Percentiles rank a stretch among this genome's conserved stretches.
These are phyloP conservation scores for Dendropsophus ebraccatus DNA, from an alignment of 2,113 vertebrate species.

Conservation along the genomic window DNA sequence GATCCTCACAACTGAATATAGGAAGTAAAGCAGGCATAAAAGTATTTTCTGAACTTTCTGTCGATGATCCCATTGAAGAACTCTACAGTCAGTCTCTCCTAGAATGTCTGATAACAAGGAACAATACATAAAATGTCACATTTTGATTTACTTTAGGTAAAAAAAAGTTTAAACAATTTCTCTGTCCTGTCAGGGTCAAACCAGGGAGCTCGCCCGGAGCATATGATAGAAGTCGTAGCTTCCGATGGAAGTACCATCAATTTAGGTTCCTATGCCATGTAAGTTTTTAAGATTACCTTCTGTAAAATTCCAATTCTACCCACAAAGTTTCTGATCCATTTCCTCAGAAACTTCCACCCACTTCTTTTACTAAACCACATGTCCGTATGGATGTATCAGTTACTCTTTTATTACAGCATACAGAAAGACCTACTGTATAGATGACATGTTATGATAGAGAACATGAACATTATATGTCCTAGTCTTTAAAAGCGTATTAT, in stretches of 20 bases:
- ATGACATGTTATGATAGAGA: neutral
- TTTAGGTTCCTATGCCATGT: conserved; percentile 98
- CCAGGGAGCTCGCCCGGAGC: conserved; percentile 91
- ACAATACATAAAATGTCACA: neutral
- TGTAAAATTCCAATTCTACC: neutral
- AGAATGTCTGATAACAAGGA: no score
- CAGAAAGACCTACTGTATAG: neutral
- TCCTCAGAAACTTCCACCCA: neutral
- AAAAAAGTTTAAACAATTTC: neutral
- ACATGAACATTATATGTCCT: neutral
- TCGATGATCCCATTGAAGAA: neutral
- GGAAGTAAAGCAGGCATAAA: neutral
- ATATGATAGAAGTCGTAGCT: conserved; percentile 95
- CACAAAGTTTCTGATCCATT: neutral
- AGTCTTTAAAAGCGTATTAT: neutral
- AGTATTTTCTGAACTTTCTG: neutral
- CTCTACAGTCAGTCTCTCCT: no score
- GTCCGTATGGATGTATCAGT: neutral
- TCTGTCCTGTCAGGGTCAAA: conserved; percentile 71
- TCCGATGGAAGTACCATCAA: conserved; percentile 98
- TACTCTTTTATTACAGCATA: neutral
- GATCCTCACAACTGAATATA: no score
- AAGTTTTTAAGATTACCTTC: conserved; percentile 68
- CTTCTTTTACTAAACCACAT: neutral
- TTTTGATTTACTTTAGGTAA: no score